Evolutionary conservation across 2,113 vertebrate genomes (phyloP).

Genomic region (Miniopterus natalensis): DNA sequence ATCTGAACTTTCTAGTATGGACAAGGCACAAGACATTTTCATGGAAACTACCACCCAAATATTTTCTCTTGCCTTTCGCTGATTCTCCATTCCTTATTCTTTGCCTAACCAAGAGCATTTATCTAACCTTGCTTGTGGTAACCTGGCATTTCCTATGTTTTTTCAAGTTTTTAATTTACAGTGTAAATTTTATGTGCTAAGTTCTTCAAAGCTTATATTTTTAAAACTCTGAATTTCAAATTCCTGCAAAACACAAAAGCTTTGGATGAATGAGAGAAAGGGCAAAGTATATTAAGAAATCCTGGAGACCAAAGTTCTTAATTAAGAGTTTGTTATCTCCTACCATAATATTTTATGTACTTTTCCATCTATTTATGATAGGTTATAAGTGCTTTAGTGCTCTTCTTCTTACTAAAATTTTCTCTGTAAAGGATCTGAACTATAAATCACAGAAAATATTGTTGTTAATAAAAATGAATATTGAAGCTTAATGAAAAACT

Average conservation of each 20-base stretch:
- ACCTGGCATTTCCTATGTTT: background rate
- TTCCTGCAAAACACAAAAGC: background rate
- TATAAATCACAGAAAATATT: background rate
- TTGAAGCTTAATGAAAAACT: background rate
- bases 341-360: background rate
- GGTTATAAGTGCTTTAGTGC: background rate
- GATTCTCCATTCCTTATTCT: background rate
- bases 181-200: background rate
- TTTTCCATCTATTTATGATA: background rate
- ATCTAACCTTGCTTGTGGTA: background rate
- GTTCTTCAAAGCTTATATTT: background rate
- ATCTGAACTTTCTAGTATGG: background rate
- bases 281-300: background rate
- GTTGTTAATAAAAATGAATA: background rate
- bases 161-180: background rate
- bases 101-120: background rate
- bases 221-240: background rate
- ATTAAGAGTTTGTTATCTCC: background rate
- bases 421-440: background rate
- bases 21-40: background rate
- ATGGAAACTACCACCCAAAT: background rate
- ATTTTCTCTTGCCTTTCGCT: background rate
- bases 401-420: conserved; percentile 19
- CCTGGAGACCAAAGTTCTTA: background rate
- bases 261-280: background rate